These are phyloP conservation scores for Pinctada fucata DNA, from an alignment of 2,888 invertebrate species.

Conservation along the genomic window DNA sequence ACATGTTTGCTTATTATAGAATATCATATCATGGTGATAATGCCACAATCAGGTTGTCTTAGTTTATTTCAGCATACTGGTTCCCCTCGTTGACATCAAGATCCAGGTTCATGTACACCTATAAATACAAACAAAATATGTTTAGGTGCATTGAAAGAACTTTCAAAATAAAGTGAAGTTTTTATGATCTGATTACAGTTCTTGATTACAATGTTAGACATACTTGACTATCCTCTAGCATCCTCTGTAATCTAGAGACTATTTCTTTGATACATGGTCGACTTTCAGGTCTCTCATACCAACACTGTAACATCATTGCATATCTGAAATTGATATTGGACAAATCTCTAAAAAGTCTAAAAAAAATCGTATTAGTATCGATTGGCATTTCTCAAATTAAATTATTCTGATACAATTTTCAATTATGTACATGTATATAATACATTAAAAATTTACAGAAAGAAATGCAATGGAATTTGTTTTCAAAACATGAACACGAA, in stretches of 20 bases:
- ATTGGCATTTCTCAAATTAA: no score
- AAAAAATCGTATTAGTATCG: no score
- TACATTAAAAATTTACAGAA: no score
- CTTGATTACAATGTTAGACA: no score
- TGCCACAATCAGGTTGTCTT: background rate
- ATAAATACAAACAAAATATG: conserved; percentile 15
- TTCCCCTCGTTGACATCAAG: conserved; percentile 63
- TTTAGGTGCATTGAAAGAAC: background rate
- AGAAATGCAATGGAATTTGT: no score
- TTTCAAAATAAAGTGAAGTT: background rate
- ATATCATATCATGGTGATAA: no score
- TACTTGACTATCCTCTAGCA: conserved; percentile 71
- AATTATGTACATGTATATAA: no score
- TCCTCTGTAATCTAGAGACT: conserved; percentile 60
- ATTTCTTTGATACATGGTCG: conserved; percentile 70
- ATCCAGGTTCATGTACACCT: conserved; percentile 71
- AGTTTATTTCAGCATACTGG: conserved; percentile 66
- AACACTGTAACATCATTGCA: conserved; percentile 73
- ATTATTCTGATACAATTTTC: no score
- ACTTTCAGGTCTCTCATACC: conserved; percentile 67
- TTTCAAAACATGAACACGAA: no score
- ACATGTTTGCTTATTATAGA: no score
- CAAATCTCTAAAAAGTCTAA: no score
- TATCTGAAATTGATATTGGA: conserved; percentile 54
- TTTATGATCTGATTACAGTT: no score